Base-by-base conservation (phyloP, 2,797 vertebrate genomes). In the Silurus lanzhouensis region DNA sequence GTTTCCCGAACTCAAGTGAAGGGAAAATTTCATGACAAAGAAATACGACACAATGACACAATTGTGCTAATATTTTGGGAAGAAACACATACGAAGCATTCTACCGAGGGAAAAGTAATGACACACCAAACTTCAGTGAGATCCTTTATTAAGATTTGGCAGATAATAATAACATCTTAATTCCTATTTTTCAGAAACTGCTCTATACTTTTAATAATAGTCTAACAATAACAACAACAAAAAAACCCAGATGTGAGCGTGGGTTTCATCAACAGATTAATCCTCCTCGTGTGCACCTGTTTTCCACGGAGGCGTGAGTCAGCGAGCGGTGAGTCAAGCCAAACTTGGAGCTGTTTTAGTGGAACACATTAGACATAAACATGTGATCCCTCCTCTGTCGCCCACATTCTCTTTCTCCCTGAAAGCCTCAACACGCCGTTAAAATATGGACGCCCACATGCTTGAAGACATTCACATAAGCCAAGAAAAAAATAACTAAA, bases 261-360 rank as follows among this genome's bases (percentile, higher is more conserved):
- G 77, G 77, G 79, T 52, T 67, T 67, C 2, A 2, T 80, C 44
- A 2, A 57, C 48, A 27, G 80, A 68, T 57, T 22, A 31, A 57
- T 58, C 70, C 58, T 64, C 7, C 8, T 52, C 48, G 8, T 12
- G 14, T 63, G 44, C 84, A 85, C 77, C 58, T 82, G 68, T 76
- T 86, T 82, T 60, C 20, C 48, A 38, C 38, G 15, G 46, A 60
- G 61, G 15, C 19, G 15, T 70, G 72, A 86, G 25, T 86, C 81
- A 82, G 55, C 31, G 22, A 1, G 63, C 14, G n/a, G 76, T 77
- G 85, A 86, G 38, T 67, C 84, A 76, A 17, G 27, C 64, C 46
- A 83, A 61, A 58, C 46, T 46, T 63, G 19, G 48, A 63, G 71
- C 74, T 44, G 38, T 67, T 66, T 57, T 19, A 83, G 52, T 79